Percentiles rank a stretch among this genome's conserved stretches.
Conservation (phyloP, 2,113 vertebrate genomes). For the Eptatretus burgeri region DNA sequence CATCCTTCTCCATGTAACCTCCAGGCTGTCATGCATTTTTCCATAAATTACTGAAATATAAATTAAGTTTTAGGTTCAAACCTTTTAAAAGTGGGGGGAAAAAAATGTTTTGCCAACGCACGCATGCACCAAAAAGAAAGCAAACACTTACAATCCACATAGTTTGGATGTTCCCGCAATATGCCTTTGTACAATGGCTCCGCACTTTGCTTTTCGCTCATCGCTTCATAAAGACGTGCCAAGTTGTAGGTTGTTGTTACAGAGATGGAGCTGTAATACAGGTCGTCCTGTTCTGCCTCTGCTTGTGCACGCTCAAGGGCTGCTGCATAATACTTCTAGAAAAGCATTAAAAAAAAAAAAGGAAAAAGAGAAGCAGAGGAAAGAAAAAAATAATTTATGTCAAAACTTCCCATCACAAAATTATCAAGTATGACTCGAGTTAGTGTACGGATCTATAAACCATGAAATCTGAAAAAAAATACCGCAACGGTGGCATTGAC, state of each 20-base stretch:
- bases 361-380: not conserved
- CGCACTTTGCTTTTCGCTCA: constrained; percentile 91
- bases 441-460: no score
- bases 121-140: not conserved
- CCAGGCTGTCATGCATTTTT: no score
- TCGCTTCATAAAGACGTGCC: constrained; percentile 73
- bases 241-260: constrained; percentile 93
- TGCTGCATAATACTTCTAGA: constrained; percentile 86
- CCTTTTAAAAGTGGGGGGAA: no score
- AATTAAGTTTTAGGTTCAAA: no score
- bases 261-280: constrained; percentile 96
- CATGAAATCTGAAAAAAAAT: no score
- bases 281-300: constrained; percentile 83
- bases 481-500: no score
- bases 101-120: no score
- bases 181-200: constrained; percentile 97
- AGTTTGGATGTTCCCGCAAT: constrained; percentile 87
- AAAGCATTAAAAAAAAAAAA: constrained; percentile 9
- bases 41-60: no score
- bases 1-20: no score
- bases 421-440: not conserved
- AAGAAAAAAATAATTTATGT: not conserved
- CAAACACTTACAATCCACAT: constrained; percentile 62
- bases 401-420: not conserved
- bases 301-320: constrained; percentile 85